These are phyloP conservation scores for Epinotia nisella DNA, from an alignment of 2,888 invertebrate species.

Conservation along the genomic window DNA sequence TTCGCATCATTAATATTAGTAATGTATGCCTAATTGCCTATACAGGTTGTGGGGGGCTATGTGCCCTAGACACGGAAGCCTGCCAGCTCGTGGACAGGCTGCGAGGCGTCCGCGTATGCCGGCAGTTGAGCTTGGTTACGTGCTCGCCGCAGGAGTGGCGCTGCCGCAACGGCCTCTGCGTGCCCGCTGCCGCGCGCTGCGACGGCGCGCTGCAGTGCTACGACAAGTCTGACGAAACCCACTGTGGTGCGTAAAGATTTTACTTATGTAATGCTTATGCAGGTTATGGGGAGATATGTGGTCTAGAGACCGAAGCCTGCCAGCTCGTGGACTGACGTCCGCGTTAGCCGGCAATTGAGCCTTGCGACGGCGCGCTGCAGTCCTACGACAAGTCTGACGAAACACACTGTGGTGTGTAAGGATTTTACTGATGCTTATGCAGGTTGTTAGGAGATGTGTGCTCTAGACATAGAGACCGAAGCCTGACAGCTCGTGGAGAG, in stretches of 20 bases:
- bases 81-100: slow-evolving; percentile 85
- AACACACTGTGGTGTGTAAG: slow-evolving; percentile 87
- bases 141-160: slow-evolving; percentile 88
- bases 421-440: slow-evolving; percentile 33
- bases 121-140: slow-evolving; percentile 83
- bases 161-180: slow-evolving; percentile 89
- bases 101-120: slow-evolving; percentile 82
- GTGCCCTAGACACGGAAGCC: slow-evolving; percentile 86
- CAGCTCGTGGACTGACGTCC: too few species aligned
- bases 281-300: not conserved
- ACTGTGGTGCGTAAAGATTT: slow-evolving; percentile 85
- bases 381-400: slow-evolving; percentile 91
- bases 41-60: slow-evolving; percentile 87
- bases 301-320: not conserved
- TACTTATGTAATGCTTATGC: not conserved
- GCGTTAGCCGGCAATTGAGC: slow-evolving; percentile 79
- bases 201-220: slow-evolving; percentile 90
- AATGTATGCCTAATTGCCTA: slow-evolving; percentile 27
- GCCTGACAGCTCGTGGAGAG: too few species aligned
- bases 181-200: slow-evolving; percentile 86
- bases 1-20: not conserved
- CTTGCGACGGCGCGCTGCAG: slow-evolving; percentile 89
- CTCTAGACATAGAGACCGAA: not conserved
- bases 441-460: too few species aligned
- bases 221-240: slow-evolving; percentile 89